A percentile compares a stretch with the other conserved stretches of the same genome.
Evolutionary conservation across 2,113 vertebrate species (phyloP).

Genomic region (Plecturocebus donacophilus): DNA sequence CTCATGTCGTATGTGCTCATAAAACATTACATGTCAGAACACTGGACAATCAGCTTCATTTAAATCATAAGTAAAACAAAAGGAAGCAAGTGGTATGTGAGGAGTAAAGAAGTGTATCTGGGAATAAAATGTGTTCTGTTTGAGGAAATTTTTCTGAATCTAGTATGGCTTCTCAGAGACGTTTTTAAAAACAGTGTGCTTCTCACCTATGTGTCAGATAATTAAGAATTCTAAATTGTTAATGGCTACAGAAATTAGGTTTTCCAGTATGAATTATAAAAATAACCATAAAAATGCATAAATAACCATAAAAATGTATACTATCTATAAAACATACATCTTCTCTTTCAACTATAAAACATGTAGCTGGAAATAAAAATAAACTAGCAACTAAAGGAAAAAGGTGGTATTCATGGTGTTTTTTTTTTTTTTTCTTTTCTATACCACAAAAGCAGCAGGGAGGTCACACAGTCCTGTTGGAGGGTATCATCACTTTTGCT

Average conservation of each 20-base stretch:
- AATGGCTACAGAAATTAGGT: conserved; percentile 57
- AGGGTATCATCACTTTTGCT: conserved; percentile 74
- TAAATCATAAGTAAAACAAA: conserved; percentile 43
- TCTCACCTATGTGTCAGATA: conserved; percentile 27
- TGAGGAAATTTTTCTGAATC: conserved; percentile 6
- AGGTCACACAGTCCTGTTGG: conserved; percentile 57
- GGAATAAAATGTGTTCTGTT: neutral
- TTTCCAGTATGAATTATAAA: conserved; percentile 41
- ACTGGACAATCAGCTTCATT: neutral
- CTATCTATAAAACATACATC: neutral
- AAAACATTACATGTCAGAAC: neutral
- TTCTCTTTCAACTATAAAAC: neutral
- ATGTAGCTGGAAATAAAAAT: neutral
- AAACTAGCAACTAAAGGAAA: neutral
- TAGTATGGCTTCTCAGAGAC: neutral
- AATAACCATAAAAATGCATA: neutral
- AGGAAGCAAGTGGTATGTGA: neutral
- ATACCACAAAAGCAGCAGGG: conserved; percentile 50
- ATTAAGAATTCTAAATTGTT: conserved; percentile 44
- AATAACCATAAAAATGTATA: neutral
- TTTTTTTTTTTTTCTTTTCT: neutral
- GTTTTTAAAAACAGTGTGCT: conserved; percentile 7
- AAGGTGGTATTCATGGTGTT: neutral
- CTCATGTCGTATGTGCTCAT: neutral
- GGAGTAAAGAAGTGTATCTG: neutral